phyloP scores from a whole-genome alignment of 2,797 vertebrate species.

The Sternotherus odoratus region DNA sequence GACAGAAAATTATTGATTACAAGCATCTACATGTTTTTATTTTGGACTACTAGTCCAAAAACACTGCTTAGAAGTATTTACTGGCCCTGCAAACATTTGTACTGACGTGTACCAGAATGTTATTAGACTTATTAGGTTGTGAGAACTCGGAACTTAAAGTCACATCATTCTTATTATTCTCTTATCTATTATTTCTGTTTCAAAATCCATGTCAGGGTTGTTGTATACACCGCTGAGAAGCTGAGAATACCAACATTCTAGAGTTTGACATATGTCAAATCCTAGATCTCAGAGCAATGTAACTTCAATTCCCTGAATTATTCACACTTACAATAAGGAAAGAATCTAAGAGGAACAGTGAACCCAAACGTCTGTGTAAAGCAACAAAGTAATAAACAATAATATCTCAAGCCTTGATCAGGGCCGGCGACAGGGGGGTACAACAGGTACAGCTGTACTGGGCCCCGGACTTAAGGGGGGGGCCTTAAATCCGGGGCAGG shows the following conservation, averaged over 20 bases:
- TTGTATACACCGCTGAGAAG: not conserved
- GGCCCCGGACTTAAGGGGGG: too few relatives aligned
- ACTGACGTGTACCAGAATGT: constrained; percentile 20
- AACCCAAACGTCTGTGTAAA: not conserved
- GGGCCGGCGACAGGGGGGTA: too few relatives aligned
- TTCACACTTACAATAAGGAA: not conserved
- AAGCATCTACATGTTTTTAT: accelerated
- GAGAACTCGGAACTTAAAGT: constrained; percentile 14
- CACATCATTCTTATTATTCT: constrained; percentile 33
- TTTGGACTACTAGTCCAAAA: constrained; percentile 5
- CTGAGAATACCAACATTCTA: constrained; percentile 15
- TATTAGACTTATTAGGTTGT: constrained; percentile 18
- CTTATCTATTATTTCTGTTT: constrained; percentile 41
- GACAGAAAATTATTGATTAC: not conserved
- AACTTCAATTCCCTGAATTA: not conserved
- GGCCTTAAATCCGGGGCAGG: too few relatives aligned
- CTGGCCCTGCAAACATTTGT: not conserved
- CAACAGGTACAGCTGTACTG: too few relatives aligned
- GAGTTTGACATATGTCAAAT: constrained; percentile 1
- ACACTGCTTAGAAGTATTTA: constrained; percentile 46
- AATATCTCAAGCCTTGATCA: not conserved
- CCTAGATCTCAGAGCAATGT: constrained; percentile 2
- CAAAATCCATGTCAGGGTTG: not conserved
- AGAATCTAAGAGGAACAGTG: not conserved
- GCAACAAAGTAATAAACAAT: not conserved